phyloP scores from a whole-genome alignment of 1,140 invertebrate species.

The Homarus americanus region DNA sequence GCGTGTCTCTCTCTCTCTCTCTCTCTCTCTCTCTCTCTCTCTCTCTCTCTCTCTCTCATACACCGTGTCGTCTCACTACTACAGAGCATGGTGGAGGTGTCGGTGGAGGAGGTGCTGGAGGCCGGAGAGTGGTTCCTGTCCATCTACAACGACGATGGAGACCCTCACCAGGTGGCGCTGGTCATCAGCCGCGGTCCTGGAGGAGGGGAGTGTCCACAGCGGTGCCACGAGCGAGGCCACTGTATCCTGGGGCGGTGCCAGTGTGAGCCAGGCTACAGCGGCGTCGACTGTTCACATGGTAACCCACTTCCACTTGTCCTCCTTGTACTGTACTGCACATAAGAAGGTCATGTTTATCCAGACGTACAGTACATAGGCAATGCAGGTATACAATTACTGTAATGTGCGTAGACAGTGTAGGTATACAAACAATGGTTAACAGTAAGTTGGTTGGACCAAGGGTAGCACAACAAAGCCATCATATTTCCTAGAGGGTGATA shows the following conservation, averaged over 20 bases:
- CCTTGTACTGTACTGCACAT: too few species aligned
- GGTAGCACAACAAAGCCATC: too few species aligned
- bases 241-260: constrained; percentile 96
- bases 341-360: too few species aligned
- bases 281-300: constrained; percentile 97
- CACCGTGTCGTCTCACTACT: neutral
- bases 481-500: too few species aligned
- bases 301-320: constrained; percentile 81
- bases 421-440: too few species aligned
- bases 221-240: constrained; percentile 97
- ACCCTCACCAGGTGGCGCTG: constrained; percentile 78
- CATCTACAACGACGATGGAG: constrained; percentile 96
- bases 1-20: neutral
- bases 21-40: constrained; percentile 15
- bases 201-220: constrained; percentile 93
- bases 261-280: constrained; percentile 96
- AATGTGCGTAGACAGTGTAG: too few species aligned
- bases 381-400: too few species aligned
- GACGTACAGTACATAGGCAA: too few species aligned
- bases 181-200: constrained; percentile 75
- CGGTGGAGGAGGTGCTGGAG: constrained; percentile 88
- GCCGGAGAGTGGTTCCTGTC: constrained; percentile 97
- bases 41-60: neutral
- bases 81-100: constrained; percentile 49
- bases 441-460: too few species aligned